Evolutionary conservation across 1,140 invertebrate species (phyloP).

Genomic region (Melanaphis sacchari): DNA sequence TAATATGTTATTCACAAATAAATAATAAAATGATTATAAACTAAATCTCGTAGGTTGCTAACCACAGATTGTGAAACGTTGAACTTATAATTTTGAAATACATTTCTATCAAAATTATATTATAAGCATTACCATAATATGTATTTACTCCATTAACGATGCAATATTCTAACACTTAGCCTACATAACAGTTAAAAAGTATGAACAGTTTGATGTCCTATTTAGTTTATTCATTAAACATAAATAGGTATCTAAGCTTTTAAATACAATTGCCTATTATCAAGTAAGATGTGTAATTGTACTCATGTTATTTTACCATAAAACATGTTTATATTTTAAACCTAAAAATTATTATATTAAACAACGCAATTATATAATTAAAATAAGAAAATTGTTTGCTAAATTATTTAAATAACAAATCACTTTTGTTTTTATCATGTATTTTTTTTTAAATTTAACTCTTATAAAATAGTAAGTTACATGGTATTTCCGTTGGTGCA

Average conservation of each 20-base stretch:
- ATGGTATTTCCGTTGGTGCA: neutral
- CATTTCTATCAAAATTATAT: neutral
- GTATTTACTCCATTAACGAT: neutral
- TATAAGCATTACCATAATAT: neutral
- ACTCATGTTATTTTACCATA: neutral
- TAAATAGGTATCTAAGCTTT: neutral
- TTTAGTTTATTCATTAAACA: neutral
- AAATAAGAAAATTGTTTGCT: neutral
- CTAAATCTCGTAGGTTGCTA: neutral
- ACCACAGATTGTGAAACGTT: neutral
- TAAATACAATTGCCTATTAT: neutral
- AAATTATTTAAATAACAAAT: neutral
- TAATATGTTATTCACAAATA: neutral
- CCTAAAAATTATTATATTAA: neutral
- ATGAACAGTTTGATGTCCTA: neutral
- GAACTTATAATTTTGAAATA: neutral
- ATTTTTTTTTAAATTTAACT: neutral
- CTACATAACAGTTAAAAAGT: neutral
- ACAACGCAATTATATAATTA: neutral
- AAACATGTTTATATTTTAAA: neutral
- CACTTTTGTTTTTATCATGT: neutral
- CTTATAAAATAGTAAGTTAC: neutral
- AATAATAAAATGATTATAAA: neutral
- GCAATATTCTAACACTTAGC: neutral
- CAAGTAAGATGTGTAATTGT: too few relatives aligned